Base-by-base conservation (phyloP, 2,113 vertebrate genomes). In the Centropus bengalensis region DNA sequence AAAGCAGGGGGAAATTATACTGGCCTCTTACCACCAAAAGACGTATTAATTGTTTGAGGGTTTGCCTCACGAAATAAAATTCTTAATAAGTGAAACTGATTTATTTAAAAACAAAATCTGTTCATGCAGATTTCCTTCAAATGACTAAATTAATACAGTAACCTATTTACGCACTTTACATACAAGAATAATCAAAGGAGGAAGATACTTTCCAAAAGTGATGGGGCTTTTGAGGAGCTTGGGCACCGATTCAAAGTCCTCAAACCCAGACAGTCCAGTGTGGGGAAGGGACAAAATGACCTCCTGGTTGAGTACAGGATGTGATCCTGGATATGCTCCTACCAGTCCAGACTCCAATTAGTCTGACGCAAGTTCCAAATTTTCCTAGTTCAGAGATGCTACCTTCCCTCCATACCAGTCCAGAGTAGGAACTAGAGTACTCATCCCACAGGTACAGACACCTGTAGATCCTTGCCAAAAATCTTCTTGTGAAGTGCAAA, bases 381-480 rank as follows among this genome's bases (percentile, higher is more conserved):
- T 62, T 73, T 60, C 58, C 64, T 55, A 49, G 18, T 49, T 69
- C 40, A 64, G 79, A 81, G 81, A 63, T 33, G 28, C 26, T 63
- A 30, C 62, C 42, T 82, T 89, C 23, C 27, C 24, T 89, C 55
- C 45, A 88, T 36, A 71, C 40, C 73, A 54, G 30, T 60, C 42
- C 87, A 36, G 33, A 93, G 19, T 18, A 71, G 15, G 55, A 47
- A 70, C 18, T 56, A 45, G 11, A 71, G 9, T 40, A 83, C 26
- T 28, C 76, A 92, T 44, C 86, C 75, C 79, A 87, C 79, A 78
- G 62, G 63, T 23, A 82, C 3, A 93, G 60, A 70, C 92, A 82
- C 64, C 36, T n/a, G 15, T 21, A 88, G 60, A 89, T 86, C 64
- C 44, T 75, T 81, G 85, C 90, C 73, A 91, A 90, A 94, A 94